Evolutionary conservation across 2,797 vertebrate species (phyloP), one percentile per base, ranked within the genome.

Genomic region (Neoniphon sammara): DNA sequence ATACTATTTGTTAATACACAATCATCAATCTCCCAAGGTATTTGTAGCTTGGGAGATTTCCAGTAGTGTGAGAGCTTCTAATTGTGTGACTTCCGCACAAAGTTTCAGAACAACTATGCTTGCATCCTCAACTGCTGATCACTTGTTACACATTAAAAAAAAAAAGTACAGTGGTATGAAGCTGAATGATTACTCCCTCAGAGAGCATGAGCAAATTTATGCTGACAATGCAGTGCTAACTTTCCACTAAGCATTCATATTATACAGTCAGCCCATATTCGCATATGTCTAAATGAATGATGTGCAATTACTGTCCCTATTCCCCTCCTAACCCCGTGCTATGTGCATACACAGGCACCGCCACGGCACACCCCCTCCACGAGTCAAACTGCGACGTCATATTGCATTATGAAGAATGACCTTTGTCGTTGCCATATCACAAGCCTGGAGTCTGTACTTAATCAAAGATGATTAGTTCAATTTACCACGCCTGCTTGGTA

Each of bases 381-480:
- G 42, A 79, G 66, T 84, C 70, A 66, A 42, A 78, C 89, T 77
- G 74, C 69, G 59, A 78, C 86, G 90, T 91, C 89, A 89, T 80
- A 84, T 87, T 70, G 66, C 79, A 88, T 93, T 93, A 91, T 78
- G 78, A 85, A 81, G 75, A 90, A 88, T 92, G 92, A 93, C 92
- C 92, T 93, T 91, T 89, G 78, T 86, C 85, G 84, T 57, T 73
- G 82, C 78, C 86, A 83, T 90, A 86, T 86, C 85, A 81, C 76
- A 67, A 89, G 87, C 87, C 86, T 58, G 64, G 70, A 83, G 89
- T 89, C 84, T 70, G 85, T 70, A 86, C 80, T 91, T 93, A 93
- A 94, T 94, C 92, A 93, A 91, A 93, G 91, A 87, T 86, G 88
- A 93, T 94, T 92, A 93, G 87, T 88, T 92, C 86, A 91, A 92